phyloP scores from a whole-genome alignment of 1,140 invertebrate species.

The Aradophagus sp. region DNA sequence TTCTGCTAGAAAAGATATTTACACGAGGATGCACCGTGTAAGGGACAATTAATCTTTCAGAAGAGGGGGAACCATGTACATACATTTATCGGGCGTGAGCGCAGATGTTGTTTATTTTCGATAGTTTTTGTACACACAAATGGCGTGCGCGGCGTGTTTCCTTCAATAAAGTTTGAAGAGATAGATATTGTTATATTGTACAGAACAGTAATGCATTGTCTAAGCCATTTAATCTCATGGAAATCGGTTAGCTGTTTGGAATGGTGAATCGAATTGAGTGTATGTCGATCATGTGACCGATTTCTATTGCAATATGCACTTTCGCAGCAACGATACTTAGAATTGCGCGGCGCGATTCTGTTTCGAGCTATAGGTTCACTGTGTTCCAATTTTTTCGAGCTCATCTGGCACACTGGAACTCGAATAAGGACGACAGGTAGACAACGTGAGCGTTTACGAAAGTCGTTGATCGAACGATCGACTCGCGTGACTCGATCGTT shows the following conservation, averaged over 20 bases:
- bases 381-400: conserved; percentile 45
- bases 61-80: conserved; percentile 11
- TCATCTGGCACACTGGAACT: not conserved
- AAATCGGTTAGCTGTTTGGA: conserved; percentile 4
- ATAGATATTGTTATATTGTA: conserved; percentile 39
- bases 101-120: conserved; percentile 29
- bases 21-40: too few species aligned
- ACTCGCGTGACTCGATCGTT: conserved; percentile 9
- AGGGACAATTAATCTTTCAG: too few species aligned
- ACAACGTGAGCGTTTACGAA: not conserved
- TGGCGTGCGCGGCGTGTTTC: conserved; percentile 4
- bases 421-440: not conserved
- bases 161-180: conserved; percentile 10
- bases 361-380: conserved; percentile 25
- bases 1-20: too few species aligned
- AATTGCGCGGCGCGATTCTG: not conserved
- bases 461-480: conserved; percentile 12
- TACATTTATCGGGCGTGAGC: conserved; percentile 8
- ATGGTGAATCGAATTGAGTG: too few species aligned
- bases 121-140: conserved; percentile 24
- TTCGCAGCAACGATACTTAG: conserved; percentile 37
- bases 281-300: not conserved
- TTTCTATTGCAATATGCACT: conserved; percentile 30
- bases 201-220: conserved; percentile 12
- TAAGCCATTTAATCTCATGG: conserved; percentile 6